Evolutionary conservation across 2,797 vertebrate species (phyloP).

Genomic region (Chromobotia macracanthus): DNA sequence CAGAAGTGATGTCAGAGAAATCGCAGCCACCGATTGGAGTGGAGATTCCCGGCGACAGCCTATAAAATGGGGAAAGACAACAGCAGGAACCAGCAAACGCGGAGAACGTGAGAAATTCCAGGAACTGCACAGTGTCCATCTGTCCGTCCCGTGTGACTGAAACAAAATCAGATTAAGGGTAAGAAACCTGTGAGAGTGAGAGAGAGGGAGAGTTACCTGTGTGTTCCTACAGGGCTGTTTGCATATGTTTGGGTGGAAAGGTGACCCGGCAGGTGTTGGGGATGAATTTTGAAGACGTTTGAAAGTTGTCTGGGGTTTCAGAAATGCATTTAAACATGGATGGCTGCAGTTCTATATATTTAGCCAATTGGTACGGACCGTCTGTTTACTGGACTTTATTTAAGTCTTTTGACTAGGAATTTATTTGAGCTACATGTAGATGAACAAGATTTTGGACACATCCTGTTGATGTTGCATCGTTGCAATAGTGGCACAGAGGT

Average conservation of each 20-base stretch:
- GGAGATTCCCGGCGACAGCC: slow-evolving; percentile 80
- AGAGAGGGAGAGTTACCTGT: slow-evolving; percentile 2
- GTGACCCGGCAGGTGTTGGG: slow-evolving; percentile 38
- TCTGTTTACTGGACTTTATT: neutral
- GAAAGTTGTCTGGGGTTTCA: slow-evolving; percentile 13
- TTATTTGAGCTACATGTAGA: slow-evolving; percentile 17
- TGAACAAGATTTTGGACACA: slow-evolving; percentile 32
- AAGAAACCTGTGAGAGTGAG: slow-evolving; percentile 41
- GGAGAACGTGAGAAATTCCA: slow-evolving; percentile 65
- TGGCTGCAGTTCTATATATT: neutral
- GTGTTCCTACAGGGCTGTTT: slow-evolving; percentile 5
- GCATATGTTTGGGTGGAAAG: slow-evolving; percentile 33
- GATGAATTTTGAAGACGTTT: neutral
- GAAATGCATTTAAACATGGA: neutral
- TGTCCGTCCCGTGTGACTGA: slow-evolving; percentile 48
- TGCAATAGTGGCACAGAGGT: slow-evolving; percentile 43
- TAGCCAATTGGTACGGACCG: neutral
- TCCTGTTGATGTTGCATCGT: slow-evolving; percentile 29
- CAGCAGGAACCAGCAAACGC: slow-evolving; percentile 69
- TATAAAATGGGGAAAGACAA: slow-evolving; percentile 87
- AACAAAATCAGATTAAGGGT: slow-evolving; percentile 63
- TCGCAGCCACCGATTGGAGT: slow-evolving; percentile 84
- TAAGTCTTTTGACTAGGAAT: slow-evolving; percentile 16
- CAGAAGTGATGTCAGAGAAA: slow-evolving; percentile 89
- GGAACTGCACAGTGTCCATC: slow-evolving; percentile 57